Conservation (phyloP, 2,888 invertebrate genomes). For the Xestobium rufovillosum region DNA sequence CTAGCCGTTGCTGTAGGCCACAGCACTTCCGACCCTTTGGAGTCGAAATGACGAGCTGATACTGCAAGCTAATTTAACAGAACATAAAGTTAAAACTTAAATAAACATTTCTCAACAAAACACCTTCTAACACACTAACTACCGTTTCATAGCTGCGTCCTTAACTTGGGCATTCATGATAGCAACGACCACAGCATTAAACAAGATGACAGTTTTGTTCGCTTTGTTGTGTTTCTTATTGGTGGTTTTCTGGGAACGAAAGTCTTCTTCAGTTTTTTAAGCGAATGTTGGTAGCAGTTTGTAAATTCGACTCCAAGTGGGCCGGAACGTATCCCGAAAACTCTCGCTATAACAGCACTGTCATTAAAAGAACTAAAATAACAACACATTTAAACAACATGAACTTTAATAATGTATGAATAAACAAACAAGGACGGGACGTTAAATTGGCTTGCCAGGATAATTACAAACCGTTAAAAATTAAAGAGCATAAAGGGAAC, state of each 20-base stretch:
- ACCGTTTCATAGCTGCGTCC: too few relatives aligned
- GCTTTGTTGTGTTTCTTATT: not conserved
- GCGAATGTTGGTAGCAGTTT: slow-evolving; percentile 40
- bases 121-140: too few relatives aligned
- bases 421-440: slow-evolving; percentile 12
- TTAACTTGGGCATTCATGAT: too few relatives aligned
- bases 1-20: slow-evolving; percentile 64
- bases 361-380: slow-evolving; percentile 22
- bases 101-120: too few relatives aligned
- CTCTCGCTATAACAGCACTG: slow-evolving; percentile 43
- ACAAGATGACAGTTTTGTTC: too few relatives aligned
- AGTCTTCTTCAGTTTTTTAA: slow-evolving; percentile 27
- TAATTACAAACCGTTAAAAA: slow-evolving; percentile 17
- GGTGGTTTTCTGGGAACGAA: slow-evolving; percentile 19
- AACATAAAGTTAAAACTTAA: too few relatives aligned
- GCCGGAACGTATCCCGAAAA: slow-evolving; percentile 43
- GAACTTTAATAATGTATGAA: slow-evolving; percentile 18
- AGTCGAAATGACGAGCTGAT: slow-evolving; percentile 41
- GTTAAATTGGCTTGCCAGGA: slow-evolving; percentile 14
- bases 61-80: slow-evolving; percentile 34
- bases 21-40: slow-evolving; percentile 44
- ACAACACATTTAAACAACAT: slow-evolving; percentile 20
- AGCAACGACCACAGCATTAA: too few relatives aligned
- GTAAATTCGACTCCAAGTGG: slow-evolving; percentile 41
- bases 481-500: slow-evolving; percentile 1